These are phyloP conservation scores for Brachyhypopomus gauderio DNA, from an alignment of 2,113 vertebrate genomes.

Conservation along the genomic window DNA sequence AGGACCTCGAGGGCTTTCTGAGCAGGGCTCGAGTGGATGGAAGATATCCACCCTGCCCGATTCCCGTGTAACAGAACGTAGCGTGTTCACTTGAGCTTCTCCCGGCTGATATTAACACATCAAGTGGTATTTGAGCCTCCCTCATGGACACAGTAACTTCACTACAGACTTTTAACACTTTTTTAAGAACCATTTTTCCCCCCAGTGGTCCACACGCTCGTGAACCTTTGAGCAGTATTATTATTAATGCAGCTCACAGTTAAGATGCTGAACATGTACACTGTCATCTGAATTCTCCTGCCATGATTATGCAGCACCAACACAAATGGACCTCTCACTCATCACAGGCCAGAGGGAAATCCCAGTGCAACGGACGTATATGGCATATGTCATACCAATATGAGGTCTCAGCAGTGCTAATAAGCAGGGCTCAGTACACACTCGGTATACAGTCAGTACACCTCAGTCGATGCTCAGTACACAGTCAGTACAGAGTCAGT, in stretches of 20 bases:
- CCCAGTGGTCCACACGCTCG: background rate
- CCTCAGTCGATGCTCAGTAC: background rate
- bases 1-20: conserved; percentile 8
- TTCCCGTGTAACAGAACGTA: background rate
- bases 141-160: background rate
- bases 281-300: background rate
- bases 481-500: too few species aligned
- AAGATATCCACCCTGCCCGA: background rate
- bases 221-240: too few species aligned
- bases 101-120: conserved; percentile 5
- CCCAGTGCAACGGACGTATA: background rate
- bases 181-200: background rate
- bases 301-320: background rate
- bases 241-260: too few species aligned
- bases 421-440: background rate
- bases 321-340: background rate
- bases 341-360: background rate
- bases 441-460: background rate
- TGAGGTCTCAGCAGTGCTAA: too few species aligned
- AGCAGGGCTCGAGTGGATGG: background rate
- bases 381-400: background rate
- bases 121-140: background rate
- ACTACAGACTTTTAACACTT: background rate
- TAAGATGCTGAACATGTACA: too few species aligned
- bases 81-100: background rate